These are phyloP conservation scores for Dromococcyx pavoninus DNA, from an alignment of 2,797 vertebrate genomes.

Conservation along the genomic window DNA sequence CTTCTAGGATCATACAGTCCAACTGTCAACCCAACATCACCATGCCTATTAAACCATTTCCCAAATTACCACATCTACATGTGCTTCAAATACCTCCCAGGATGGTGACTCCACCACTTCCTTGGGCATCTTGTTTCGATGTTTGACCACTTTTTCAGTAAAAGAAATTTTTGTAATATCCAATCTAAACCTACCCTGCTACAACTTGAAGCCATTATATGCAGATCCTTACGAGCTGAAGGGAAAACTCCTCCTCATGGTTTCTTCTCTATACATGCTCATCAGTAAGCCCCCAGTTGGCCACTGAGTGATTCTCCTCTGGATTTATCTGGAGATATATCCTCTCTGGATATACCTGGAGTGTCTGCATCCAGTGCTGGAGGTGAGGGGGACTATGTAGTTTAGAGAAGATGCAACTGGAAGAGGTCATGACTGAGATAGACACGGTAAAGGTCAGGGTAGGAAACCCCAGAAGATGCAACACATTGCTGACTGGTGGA, in stretches of 20 bases:
- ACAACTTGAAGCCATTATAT: too few species aligned
- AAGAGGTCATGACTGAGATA: not conserved
- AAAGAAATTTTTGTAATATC: too few species aligned
- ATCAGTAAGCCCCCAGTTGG: not conserved
- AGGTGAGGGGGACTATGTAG: not conserved
- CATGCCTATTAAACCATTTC: too few species aligned
- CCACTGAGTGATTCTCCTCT: not conserved
- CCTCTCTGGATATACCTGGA: not conserved
- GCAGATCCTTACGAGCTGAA: not conserved
- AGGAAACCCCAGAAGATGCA: accelerated
- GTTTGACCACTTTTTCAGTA: too few species aligned
- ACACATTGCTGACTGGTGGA: accelerated
- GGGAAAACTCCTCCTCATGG: accelerated
- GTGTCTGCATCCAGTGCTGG: accelerated
- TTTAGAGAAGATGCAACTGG: not conserved
- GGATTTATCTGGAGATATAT: not conserved
- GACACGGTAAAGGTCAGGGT: not conserved
- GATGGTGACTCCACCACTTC: too few species aligned
- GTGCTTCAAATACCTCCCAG: too few species aligned
- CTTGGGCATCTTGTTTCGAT: too few species aligned
- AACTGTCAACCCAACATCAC: too few species aligned
- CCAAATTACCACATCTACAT: too few species aligned
- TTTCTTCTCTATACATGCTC: not conserved
- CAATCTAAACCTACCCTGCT: too few species aligned
- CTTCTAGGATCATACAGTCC: too few species aligned